These are phyloP conservation scores for Leptocoma aspasia DNA, from an alignment of 2,113 vertebrate species.

Conservation along the genomic window DNA sequence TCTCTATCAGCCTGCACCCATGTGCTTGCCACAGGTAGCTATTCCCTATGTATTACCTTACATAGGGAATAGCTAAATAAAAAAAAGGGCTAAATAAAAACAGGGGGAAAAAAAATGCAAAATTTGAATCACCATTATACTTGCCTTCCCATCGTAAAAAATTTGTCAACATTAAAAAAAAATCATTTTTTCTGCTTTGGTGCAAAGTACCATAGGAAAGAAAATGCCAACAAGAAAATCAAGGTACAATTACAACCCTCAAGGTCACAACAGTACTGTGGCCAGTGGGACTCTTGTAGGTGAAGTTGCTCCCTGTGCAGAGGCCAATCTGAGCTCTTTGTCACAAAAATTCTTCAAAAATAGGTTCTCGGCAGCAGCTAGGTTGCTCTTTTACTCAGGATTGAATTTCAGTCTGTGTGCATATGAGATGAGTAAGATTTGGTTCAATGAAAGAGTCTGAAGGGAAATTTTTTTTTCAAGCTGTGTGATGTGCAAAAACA, in stretches of 20 bases:
- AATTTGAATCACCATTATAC: background rate
- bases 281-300: background rate
- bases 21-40: background rate
- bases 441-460: slow-evolving; percentile 31
- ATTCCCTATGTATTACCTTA: background rate
- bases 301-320: background rate
- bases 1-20: background rate
- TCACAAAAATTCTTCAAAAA: background rate
- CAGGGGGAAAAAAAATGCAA: background rate
- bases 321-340: background rate
- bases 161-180: background rate
- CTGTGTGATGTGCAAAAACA: slow-evolving; percentile 31
- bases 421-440: slow-evolving; percentile 18
- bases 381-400: background rate
- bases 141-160: background rate
- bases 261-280: background rate
- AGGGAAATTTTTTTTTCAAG: background rate
- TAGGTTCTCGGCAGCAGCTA: background rate
- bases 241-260: background rate
- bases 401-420: background rate
- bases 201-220: background rate
- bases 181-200: background rate
- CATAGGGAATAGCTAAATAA: background rate
- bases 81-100: background rate
- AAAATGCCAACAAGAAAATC: background rate